Evolutionary conservation across 2,113 vertebrate genomes (phyloP).

Genomic region (Empidonax traillii): DNA sequence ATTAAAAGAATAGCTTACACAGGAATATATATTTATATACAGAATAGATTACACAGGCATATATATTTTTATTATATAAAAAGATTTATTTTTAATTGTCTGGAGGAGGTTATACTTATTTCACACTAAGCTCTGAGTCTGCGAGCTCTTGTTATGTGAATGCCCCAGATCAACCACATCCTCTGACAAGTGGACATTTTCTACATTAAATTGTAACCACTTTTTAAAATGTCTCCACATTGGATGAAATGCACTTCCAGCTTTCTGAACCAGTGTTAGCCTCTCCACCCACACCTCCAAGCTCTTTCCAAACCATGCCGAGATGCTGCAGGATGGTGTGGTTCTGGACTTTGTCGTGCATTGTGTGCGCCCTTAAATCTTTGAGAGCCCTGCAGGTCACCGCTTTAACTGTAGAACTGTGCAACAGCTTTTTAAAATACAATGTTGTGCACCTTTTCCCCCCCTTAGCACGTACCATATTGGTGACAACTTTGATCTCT

Average conservation of each 20-base stretch:
- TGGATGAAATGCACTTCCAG: background rate
- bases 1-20: background rate
- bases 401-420: background rate
- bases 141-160: background rate
- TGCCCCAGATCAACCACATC: background rate
- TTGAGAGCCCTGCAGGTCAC: slow-evolving; percentile 11
- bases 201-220: background rate
- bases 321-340: background rate
- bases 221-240: background rate
- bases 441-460: background rate
- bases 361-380: background rate
- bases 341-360: background rate
- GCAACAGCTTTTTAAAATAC: slow-evolving; percentile 52
- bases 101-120: background rate
- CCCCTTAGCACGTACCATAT: background rate
- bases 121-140: background rate
- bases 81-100: background rate
- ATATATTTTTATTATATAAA: background rate
- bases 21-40: background rate
- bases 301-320: background rate
- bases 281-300: background rate
- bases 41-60: background rate
- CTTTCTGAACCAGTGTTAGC: background rate
- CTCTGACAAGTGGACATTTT: background rate
- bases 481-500: slow-evolving; percentile 61